These are phyloP conservation scores for Trichonephila inaurata DNA, from an alignment of 1,140 invertebrate species.

Conservation along the genomic window DNA sequence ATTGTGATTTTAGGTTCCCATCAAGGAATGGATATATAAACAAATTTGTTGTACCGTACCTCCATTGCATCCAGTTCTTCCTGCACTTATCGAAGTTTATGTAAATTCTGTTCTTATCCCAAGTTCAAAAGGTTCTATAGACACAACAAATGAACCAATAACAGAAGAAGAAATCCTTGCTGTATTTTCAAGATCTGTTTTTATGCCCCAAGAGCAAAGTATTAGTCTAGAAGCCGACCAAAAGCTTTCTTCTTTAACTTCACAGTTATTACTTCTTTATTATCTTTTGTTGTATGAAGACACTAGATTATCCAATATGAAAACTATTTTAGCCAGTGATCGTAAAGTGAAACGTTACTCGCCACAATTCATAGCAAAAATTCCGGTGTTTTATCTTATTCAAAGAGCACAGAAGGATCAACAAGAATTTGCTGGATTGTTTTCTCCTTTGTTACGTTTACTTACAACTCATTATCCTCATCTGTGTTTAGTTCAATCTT, in stretches of 20 bases:
- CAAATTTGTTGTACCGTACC: conserved; percentile 93
- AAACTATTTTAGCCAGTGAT: conserved; percentile 85
- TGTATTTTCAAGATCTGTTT: conserved; percentile 85
- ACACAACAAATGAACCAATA: conserved; percentile 94
- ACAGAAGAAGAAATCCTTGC: conserved; percentile 93
- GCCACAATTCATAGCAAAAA: conserved; percentile 91
- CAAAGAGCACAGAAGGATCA: conserved; percentile 96
- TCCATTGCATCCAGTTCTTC: conserved; percentile 95
- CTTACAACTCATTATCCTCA: conserved; percentile 97
- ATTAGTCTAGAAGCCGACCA: conserved; percentile 80
- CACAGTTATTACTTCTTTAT: conserved; percentile 94
- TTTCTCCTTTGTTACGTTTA: conserved; percentile 91
- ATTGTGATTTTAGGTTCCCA: conserved; percentile 84
- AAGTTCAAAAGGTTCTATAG: conserved; percentile 79
- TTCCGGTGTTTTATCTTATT: conserved; percentile 93
- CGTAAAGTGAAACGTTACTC: conserved; percentile 93
- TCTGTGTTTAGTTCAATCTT: conserved; percentile 96
- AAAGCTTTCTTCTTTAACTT: conserved; percentile 86
- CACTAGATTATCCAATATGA: conserved; percentile 89
- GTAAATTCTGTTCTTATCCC: conserved; percentile 95
- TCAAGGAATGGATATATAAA: conserved; percentile 96
- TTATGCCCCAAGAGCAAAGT: conserved; percentile 58
- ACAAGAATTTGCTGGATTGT: conserved; percentile 92
- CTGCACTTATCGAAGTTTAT: conserved; percentile 96
- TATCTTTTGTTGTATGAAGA: conserved; percentile 97